Base-by-base conservation (phyloP, 2,888 invertebrate genomes). In the Ischnus inquisitorius region DNA sequence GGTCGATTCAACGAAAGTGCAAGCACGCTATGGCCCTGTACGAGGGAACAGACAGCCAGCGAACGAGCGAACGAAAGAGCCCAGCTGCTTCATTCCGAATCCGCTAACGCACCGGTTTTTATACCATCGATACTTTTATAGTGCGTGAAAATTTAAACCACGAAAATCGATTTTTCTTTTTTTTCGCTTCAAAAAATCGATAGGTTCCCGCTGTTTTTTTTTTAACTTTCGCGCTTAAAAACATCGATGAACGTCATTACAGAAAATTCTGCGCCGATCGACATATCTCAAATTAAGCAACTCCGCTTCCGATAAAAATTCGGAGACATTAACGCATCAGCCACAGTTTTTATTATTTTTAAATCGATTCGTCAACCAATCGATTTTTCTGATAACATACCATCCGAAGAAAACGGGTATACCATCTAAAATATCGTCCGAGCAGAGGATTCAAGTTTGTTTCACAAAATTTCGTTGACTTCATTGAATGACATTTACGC, bases 1-100 rank as follows among this genome's bases (percentile, higher is more conserved):
- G 90, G 91, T 92, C 92, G 92, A 92, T 92, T 92, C 92, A 90
- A 90, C 91, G 90, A 92, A 92, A 92, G 92, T 92, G 92, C 92
- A 92, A 88, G 89, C 85, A 74, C 80, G 83, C 86, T 71, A 85
- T 84, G 82, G 84, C 83, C 80, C 72, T 78, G 69, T 69, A 57
- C 54, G 79, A 48, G 77, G 69, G 74, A 75, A 81, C 43, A 46
- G 57, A 60, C 76, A 75, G 83, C 46, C 75, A 39, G 62, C 51
- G 48, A 54, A 62, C 51, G 76, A 77, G 25, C 68, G 77, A 51
- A 51, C 57, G 84, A 65, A 79, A 86, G 84, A 85, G 85, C 87
- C 89, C 34, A 88, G 87, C 88, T 87, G 88, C 85, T 79, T 77
- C 83, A 46, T 43, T 62, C 62, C 48, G 34, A 83, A 76, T 19